Base-by-base conservation (phyloP, 2,113 vertebrate genomes). In the Bubo blakistoni region DNA sequence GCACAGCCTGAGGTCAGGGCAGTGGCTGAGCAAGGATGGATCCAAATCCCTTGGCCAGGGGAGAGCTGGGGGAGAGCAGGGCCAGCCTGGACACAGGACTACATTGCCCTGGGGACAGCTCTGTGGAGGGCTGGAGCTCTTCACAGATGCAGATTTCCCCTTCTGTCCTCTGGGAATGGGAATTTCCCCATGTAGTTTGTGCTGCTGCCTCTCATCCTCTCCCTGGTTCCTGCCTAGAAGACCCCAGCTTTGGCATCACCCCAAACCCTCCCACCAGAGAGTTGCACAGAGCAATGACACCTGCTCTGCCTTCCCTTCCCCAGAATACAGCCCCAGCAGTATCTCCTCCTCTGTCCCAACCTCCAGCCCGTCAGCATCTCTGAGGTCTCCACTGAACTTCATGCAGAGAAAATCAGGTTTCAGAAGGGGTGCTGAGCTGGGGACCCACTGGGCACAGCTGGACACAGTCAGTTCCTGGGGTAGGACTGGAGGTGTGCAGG, bases 171-270 rank as follows among this genome's bases (percentile, higher is more conserved):
- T 27, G 21, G 27, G 24, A 87, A 67, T 16, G 38, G 40, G 27
- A 76, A 65, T 65, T 87, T 61, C 17, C 42, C 40, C 8, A 22
- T 14, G 9, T 26, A 54, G 12, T 21, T 16, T 69, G 24, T 70
- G 30, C 8, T 4, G 0, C 30, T 57, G 25, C 36, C 3, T 57
- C 24, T 86, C 3, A 2, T 54, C 30, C 16, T 38, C 6, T 66
- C 34, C 27, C 30, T 57, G 7, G 13, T 71, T 7, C 7, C 16
- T 11, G 49, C 26, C 18, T 40, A 49, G 66, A 76, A 42, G 26
- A 76, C 4, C 3, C 2, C 0, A 2, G 27, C 36, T 69, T 61
- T 1, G 1, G 24, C 30, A 49, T 27, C 5, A 0, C 27, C 52
- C 19, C 80, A 72, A 27, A 29, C 11, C 1, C 12, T 17, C 1